Percentiles rank a stretch among this genome's conserved stretches.
Evolutionary conservation across 2,113 vertebrate genomes (phyloP).

Genomic region (Crypturellus undulatus): DNA sequence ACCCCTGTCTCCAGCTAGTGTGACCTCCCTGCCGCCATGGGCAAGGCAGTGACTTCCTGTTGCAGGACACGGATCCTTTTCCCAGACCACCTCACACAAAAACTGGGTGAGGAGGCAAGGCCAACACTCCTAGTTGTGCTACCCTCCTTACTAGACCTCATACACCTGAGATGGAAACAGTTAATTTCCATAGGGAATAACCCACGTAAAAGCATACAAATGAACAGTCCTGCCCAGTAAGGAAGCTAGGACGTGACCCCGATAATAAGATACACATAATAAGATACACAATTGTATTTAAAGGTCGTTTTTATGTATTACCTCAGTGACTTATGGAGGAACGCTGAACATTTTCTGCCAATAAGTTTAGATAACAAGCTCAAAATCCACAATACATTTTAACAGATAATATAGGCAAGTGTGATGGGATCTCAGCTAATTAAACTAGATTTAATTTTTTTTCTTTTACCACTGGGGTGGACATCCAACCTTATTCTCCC

Average conservation of each 20-base stretch:
- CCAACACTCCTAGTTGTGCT: not conserved
- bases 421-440: not conserved
- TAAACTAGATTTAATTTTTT: constrained; percentile 16
- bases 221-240: rapidly evolving
- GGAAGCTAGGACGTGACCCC: not conserved
- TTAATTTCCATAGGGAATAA: not conserved
- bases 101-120: not conserved
- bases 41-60: not conserved
- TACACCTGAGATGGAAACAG: rapidly evolving
- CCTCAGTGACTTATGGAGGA: rapidly evolving
- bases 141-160: not conserved
- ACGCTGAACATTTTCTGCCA: not conserved
- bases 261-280: not conserved
- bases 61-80: not conserved
- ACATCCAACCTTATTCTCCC: not conserved
- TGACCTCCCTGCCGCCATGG: rapidly evolving
- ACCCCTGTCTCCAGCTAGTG: not conserved
- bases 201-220: not conserved
- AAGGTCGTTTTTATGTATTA: not conserved
- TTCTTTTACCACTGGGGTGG: not conserved
- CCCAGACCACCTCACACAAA: not conserved
- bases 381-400: not conserved
- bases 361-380: not conserved
- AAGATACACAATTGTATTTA: not conserved
- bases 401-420: not conserved